Conservation (phyloP, 2,113 vertebrate species). For the Mobula hypostoma region DNA sequence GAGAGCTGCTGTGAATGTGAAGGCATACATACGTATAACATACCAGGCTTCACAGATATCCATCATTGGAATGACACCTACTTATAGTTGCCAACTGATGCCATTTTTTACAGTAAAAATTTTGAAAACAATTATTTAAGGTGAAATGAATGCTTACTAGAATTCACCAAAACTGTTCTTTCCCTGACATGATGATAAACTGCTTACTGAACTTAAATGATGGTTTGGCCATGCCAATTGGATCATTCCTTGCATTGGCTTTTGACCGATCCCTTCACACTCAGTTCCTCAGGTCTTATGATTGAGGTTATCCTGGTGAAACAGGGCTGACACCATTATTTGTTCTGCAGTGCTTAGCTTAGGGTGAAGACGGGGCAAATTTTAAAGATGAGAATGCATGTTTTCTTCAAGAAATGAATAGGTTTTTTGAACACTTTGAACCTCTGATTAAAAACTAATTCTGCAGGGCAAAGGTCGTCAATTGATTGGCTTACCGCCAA, state of each 20-base stretch:
- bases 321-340: not conserved
- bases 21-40: not conserved
- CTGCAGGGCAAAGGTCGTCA: not conserved
- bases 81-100: not conserved
- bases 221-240: not conserved
- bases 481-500: not conserved
- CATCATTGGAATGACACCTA: not conserved
- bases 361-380: not conserved
- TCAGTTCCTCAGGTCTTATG: not conserved
- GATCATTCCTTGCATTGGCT: not conserved
- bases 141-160: not conserved
- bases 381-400: not conserved
- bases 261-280: conserved; percentile 15
- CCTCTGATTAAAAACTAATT: not conserved
- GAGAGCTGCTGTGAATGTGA: not conserved
- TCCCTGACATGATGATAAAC: not conserved
- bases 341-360: not conserved
- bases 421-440: not conserved
- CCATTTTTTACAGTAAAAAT: not conserved
- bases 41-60: not conserved
- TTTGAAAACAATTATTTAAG: conserved; percentile 21
- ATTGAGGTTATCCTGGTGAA: not conserved
- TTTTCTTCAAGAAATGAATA: conserved; percentile 2
- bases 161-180: not conserved
- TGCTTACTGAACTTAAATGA: not conserved